These are phyloP conservation scores for Spilosoma lubricipeda DNA, from an alignment of 2,888 invertebrate species.

Conservation along the genomic window DNA sequence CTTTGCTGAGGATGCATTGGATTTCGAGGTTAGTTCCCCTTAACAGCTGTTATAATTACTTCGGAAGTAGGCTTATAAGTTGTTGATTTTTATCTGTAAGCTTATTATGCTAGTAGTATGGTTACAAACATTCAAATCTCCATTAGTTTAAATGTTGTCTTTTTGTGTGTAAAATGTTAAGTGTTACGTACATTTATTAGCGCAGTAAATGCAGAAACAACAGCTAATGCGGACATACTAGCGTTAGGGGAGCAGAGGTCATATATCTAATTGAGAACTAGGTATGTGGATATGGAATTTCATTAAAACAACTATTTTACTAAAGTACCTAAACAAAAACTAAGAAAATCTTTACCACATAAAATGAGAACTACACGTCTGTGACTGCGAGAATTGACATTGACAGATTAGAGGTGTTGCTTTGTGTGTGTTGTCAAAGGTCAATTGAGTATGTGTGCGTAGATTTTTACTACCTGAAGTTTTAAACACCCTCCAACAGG, in stretches of 20 bases:
- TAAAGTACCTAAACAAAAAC: background rate
- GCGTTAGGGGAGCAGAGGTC: background rate
- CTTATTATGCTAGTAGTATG: background rate
- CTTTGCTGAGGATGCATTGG: constrained; percentile 81
- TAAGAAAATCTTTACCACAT: background rate
- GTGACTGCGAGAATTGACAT: background rate
- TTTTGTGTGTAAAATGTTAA: background rate
- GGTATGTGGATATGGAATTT: background rate
- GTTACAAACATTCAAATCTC: background rate
- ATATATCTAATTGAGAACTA: background rate
- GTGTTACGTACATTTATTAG: background rate
- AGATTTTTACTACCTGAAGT: background rate
- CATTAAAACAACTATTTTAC: background rate
- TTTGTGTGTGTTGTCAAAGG: background rate
- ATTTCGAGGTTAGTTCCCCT: constrained; percentile 79
- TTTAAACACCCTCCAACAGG: background rate
- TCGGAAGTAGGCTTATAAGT: background rate
- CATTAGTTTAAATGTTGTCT: background rate
- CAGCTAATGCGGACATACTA: background rate
- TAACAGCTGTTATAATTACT: constrained; percentile 17
- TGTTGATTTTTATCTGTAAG: background rate
- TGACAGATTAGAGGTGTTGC: background rate
- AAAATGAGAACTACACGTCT: background rate
- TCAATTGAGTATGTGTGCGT: background rate
- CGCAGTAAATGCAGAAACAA: background rate